A percentile compares a stretch with the other conserved stretches of the same genome.
Conservation (phyloP, 92 coral and sea anemone species). For the Diadumene lineata region DNA sequence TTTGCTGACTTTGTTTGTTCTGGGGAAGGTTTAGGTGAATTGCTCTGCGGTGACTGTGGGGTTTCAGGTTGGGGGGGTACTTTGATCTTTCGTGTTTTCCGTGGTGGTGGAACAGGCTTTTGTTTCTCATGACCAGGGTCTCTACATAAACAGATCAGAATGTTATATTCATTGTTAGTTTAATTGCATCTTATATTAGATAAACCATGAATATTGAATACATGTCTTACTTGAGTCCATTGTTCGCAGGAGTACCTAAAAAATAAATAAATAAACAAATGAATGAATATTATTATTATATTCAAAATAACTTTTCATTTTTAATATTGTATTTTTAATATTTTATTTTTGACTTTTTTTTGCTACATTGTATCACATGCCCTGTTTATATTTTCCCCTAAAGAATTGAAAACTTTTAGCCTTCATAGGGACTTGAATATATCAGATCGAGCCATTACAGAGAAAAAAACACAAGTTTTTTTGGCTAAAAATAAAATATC, state of each 20-base stretch:
- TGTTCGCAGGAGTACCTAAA: conserved; percentile 3
- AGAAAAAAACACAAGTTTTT: no score
- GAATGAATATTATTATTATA: background rate
- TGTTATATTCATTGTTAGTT: no score
- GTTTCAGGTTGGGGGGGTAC: conserved; percentile 8
- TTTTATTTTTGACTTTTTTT: no score
- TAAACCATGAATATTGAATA: no score
- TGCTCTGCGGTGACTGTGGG: conserved; percentile 10
- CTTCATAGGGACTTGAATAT: no score
- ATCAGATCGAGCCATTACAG: no score
- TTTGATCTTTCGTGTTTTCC: conserved; percentile 14
- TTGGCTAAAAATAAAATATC: no score
- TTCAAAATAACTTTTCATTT: background rate
- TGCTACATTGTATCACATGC: no score
- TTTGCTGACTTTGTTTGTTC: conserved; percentile 5
- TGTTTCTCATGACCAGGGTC: conserved; percentile 4
- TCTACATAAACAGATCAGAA: background rate
- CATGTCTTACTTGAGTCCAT: conserved; percentile 16
- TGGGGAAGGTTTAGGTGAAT: conserved; percentile 15
- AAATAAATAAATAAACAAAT: background rate
- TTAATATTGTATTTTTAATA: no score
- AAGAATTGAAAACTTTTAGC: no score
- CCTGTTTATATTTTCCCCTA: no score
- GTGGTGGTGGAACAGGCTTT: conserved; percentile 43
- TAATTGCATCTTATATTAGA: no score